Base-by-base conservation (phyloP, 2,888 invertebrate genomes). In the Folsomia manolachei region DNA sequence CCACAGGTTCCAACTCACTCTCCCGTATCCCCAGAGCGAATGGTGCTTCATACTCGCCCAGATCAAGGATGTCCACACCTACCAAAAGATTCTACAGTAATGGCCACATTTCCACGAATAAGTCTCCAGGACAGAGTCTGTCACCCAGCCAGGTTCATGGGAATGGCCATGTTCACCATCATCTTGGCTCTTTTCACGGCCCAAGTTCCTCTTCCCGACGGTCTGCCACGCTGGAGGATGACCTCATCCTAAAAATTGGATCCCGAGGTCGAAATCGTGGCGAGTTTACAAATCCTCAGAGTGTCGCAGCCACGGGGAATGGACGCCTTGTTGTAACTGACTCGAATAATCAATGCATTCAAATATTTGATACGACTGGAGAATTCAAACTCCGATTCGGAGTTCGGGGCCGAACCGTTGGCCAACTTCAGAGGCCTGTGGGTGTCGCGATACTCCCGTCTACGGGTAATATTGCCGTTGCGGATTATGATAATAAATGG, bases 271-370 rank as follows among this genome's bases (percentile, higher is more conserved):
- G 86, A 62, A 83, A 83, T 71, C 83, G 84, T 71, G 86, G 86
- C 24, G 86, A 87, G 78, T 87, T 87, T 80, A 84, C 84, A 24
- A 87, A 87, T 81, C 86, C 86, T 24, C 87, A 87, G 78, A 86
- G 86, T 24, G 82, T 86, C 2, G 84, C 85, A 71, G 82, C 82
- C 61, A 82, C 83, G n/a, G 52, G 76, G 1, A 83, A 83, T 68
- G 84, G 84, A 23, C 83, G 83, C 68, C 83, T 87, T 27, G 80
- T 99, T 78, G 99, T 89, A 7, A 89, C 89, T 9, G 88, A 88
- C 82, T 99, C 99, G 51, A 99, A 99, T 86, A 99, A 99, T 83
- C 99, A 99, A 84, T 91, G 99, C 72, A 98, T 99, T 79, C 97
- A 98, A 86, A 97, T 99, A 82, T 99, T 99, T 83, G 98, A 99